Percentiles rank a stretch among this genome's conserved stretches.
These are phyloP conservation scores for Stenotaenia linearis DNA, from an alignment of 2,888 invertebrate genomes.

Conservation along the genomic window DNA sequence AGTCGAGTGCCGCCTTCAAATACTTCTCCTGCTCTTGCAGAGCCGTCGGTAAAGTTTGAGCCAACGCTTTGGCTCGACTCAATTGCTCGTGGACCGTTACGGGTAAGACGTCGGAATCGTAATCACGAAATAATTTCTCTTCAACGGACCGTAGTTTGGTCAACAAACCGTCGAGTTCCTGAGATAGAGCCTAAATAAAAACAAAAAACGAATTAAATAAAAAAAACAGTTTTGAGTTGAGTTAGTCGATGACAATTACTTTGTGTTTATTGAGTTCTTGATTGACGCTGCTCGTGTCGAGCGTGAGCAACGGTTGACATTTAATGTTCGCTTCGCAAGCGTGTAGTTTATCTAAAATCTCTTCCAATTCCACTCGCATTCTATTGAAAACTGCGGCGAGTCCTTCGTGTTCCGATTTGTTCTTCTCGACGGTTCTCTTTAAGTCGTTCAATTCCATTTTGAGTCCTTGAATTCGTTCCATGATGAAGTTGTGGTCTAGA, in stretches of 20 bases:
- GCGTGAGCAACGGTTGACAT: slow-evolving; percentile 62
- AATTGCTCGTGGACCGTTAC: slow-evolving; percentile 74
- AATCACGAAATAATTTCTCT: slow-evolving; percentile 65
- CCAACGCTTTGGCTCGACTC: slow-evolving; percentile 72
- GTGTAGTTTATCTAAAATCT: slow-evolving; percentile 75
- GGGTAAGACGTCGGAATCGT: slow-evolving; percentile 59
- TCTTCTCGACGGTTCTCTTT: slow-evolving; percentile 73
- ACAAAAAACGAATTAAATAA: neutral
- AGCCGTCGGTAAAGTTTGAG: slow-evolving; percentile 71
- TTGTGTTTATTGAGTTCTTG: slow-evolving; percentile 72
- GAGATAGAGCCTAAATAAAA: slow-evolving; percentile 54
- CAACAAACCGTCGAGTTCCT: slow-evolving; percentile 64
- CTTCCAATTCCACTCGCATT: slow-evolving; percentile 68
- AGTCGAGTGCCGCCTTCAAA: slow-evolving; percentile 66
- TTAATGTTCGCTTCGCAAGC: slow-evolving; percentile 73
- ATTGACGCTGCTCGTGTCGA: slow-evolving; percentile 64
- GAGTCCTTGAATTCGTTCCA: slow-evolving; percentile 76
- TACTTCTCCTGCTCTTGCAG: slow-evolving; percentile 74
- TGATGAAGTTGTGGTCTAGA: slow-evolving; percentile 78
- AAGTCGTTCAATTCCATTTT: slow-evolving; percentile 76
- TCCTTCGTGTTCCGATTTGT: slow-evolving; percentile 78
- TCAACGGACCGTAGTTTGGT: slow-evolving; percentile 65
- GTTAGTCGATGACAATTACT: slow-evolving; percentile 40
- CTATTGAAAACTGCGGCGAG: slow-evolving; percentile 83
- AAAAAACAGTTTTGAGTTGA: neutral